Evolutionary conservation across 2,113 vertebrate genomes (phyloP), one percentile per base, ranked within the genome.

Genomic region (Paramormyrops kingsleyae): DNA sequence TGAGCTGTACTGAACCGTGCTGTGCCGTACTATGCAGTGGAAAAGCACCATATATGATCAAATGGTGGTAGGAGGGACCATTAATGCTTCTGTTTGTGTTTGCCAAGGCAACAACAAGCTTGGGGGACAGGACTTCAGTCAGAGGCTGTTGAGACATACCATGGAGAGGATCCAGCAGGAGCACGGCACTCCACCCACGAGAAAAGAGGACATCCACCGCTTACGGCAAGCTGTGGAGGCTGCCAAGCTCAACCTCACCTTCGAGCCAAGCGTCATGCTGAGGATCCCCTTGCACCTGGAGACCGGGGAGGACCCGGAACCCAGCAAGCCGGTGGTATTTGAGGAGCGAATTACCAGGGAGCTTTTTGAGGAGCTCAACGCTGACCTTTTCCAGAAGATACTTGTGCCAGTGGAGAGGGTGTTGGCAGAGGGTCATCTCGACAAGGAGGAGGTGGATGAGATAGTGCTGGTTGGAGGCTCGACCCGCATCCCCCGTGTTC

Each of bases 71-170:
- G 3, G 17, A 31, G 19, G 50, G 83, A 35, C 52, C 19, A 27
- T 7, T 56, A 27, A 83, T 84, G 47, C 42, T 90, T 0, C 8
- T 88, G 2, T 90, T 89, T 90, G 49, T 90, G 13, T 94, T 92
- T 90, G 93, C 59, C 12, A 35, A 99, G 99, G 98, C 89, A 99
- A 99, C 92, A 99, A 99, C 94, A 97, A 99, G 92, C 96, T 99
- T 19, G 99, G 99, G 90, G 99, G 99, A 39, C 99, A 99, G 88
- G 99, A 99, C 94, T 99, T 99, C 95, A 99, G 97, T 92, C 98
- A 99, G 93, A 95, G 98, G 88, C 90, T 99, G 92, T 94, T 99
- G 90, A 97, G 97, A 93, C 96, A 97, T 90, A 94, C 97, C 1
- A 96, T 95, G 3, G 95, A 97, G 87, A 94, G 93, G 85, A 96